Percentiles rank a stretch among this genome's conserved stretches.
Conservation (phyloP, 1,140 invertebrate species). For the Drosophila suzukii region DNA sequence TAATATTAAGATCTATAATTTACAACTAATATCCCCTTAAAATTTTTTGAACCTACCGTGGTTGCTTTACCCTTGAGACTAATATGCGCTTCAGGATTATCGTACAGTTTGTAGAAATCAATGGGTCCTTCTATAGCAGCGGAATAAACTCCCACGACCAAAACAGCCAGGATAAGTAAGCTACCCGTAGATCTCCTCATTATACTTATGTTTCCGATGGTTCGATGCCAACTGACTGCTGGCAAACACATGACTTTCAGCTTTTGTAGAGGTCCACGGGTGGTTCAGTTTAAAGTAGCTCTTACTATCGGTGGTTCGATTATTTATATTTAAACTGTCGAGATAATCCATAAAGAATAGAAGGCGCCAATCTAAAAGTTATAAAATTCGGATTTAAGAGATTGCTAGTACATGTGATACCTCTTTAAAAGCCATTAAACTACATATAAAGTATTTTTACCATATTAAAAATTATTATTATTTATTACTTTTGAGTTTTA, state of each 20-base stretch:
- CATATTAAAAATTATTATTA: too few relatives aligned
- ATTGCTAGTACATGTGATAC: background rate
- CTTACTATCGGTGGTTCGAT: constrained; percentile 17
- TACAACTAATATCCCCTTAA: background rate
- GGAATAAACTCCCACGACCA: background rate
- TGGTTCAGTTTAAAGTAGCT: constrained; percentile 22
- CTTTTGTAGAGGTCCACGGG: constrained; percentile 20
- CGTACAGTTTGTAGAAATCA: constrained; percentile 61
- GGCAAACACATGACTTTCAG: constrained; percentile 1
- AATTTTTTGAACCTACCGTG: constrained; percentile 36
- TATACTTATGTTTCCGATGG: constrained; percentile 22
- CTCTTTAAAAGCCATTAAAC: too few relatives aligned
- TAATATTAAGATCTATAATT: background rate
- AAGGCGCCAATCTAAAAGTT: constrained; percentile 16
- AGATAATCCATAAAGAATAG: constrained; percentile 17
- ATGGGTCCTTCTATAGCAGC: constrained; percentile 36
- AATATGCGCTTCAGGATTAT: constrained; percentile 62
- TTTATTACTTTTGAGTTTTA: too few relatives aligned
- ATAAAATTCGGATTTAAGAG: background rate
- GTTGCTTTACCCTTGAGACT: constrained; percentile 29
- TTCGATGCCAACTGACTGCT: constrained; percentile 25
- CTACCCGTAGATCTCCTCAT: constrained; percentile 6
- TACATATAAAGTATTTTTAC: too few relatives aligned
- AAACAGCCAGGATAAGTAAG: constrained; percentile 11
- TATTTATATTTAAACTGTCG: constrained; percentile 28